Base-by-base conservation (phyloP, 2,797 vertebrate species). In the Masticophis lateralis region DNA sequence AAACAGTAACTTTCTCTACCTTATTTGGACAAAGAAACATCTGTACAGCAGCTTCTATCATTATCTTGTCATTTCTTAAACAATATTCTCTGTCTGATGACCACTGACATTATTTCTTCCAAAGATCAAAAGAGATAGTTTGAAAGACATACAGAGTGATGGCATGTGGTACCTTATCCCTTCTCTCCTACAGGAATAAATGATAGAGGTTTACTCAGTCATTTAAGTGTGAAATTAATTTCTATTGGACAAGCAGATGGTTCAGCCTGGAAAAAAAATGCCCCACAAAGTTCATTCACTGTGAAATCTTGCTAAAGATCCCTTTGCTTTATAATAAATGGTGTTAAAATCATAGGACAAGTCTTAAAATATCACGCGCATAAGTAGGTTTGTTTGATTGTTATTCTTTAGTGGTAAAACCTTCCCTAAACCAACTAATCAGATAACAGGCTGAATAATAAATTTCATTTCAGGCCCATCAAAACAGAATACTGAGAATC, bases 181-280 rank as follows among this genome's bases (percentile, higher is more conserved):
- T 55, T 3, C 91, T 93, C 25, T 86, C 53, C 93, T 20, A 13
- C 94, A 93, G 28, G 25, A 86, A 63, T 92, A 90, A 95, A 28
- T 92, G 88, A 90, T 27, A 94, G 86, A 51, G 25, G 94, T 91
- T 27, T 93, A 95, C 96, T 92, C 91, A 89, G 94, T 86, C 95
- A 89, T 93, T 96, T 95, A 97, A 95, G 95, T 95, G 91, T 95
- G 94, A 96, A 96, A 96, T 96, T 95, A 96, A 95, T 94, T 96
- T 96, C 91, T 95, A 91, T 89, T 93, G 94, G 69, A 92, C 93
- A 94, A 90, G 92, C 92, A 93, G 51, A 74, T 94, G 74, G 91
- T 94, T 0, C 0, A 55, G 22, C 66, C 25, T 47, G 0, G 57
- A 0, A 5, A 28, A 18, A 28, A 47, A 87, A 95, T 18, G 5